Evolutionary conservation across 2,113 vertebrate species (phyloP), one percentile per base, ranked within the genome.

Genomic region (Podilymbus podiceps): DNA sequence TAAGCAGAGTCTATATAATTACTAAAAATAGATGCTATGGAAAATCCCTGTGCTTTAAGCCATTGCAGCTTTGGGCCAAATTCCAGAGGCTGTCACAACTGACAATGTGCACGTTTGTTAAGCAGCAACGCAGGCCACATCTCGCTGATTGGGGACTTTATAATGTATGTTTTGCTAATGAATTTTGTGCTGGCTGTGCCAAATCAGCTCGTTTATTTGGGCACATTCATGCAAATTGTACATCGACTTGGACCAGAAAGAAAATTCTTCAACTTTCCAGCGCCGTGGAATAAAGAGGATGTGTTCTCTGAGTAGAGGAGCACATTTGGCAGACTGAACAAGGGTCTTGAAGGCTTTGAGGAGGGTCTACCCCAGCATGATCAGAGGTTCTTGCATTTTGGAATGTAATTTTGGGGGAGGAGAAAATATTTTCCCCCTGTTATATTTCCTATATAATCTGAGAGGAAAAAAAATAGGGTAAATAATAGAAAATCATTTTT

Each of bases 11-110:
- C 94, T 53, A 78, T 92, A 92, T 76, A 95, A 89, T 81, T 46
- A 13, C 92, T 94, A 97, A 95, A 94, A 97, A 97, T 95, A 97
- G 90, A 81, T 85, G 80, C 83, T 79, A 22, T 92, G 96, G 95
- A 96, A 97, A 97, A 95, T 89, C 93, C 95, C 69, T 46, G 83
- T 38, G 64, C 93, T 78, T 72, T 40, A 72, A 94, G 60, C 4
- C 49, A 28, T 75, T 52, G 62, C 92, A 97, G 92, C 86, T 85
- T 92, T 90, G 89, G 94, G 96, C 92, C 83, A 66, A 21, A n/a
- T 53, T 94, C 97, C 96, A 95, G 69, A 38, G 66, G 76, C 86
- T 97, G 96, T 93, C 94, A 92, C 92, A 81, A 12, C 49, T 92
- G 96, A 96, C 95, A 96, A 87, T 89, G 95, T 69, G 66, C 94